Percentiles rank a stretch among this genome's conserved stretches.
phyloP scores from a whole-genome alignment of 2,888 invertebrate genomes.

The Plagiodera versicolora region DNA sequence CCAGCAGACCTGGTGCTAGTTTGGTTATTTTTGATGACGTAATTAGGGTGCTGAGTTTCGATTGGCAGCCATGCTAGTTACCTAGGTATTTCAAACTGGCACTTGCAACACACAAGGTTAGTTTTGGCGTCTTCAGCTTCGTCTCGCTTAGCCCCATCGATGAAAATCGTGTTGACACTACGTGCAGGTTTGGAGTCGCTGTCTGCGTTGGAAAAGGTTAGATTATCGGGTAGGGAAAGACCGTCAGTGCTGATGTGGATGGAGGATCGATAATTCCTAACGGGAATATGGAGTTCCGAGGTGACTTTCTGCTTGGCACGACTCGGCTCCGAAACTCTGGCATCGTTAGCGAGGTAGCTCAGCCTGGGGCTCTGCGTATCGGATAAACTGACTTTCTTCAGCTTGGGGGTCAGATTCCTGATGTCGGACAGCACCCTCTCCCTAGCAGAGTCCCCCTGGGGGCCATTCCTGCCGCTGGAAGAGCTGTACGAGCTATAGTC shows the following conservation, averaged over 20 bases:
- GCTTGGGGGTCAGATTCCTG: slow-evolving; percentile 33
- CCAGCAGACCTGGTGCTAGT: no score
- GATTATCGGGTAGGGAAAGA: slow-evolving; percentile 37
- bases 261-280: slow-evolving; percentile 22
- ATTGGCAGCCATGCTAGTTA: no score
- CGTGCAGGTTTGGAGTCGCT: slow-evolving; percentile 23
- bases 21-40: no score
- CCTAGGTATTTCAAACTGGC: slow-evolving; percentile 74
- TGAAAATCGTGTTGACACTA: slow-evolving; percentile 31
- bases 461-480: slow-evolving; percentile 34
- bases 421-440: slow-evolving; percentile 40
- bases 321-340: slow-evolving; percentile 29
- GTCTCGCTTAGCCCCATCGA: slow-evolving; percentile 27
- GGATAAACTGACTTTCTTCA: slow-evolving; percentile 35
- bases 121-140: slow-evolving; percentile 29
- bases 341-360: slow-evolving; percentile 33
- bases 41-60: background rate
- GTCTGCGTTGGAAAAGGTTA: slow-evolving; percentile 37
- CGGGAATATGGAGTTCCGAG: slow-evolving; percentile 34
- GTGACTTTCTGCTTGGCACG: slow-evolving; percentile 30
- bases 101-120: slow-evolving; percentile 70
- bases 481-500: slow-evolving; percentile 44
- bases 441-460: slow-evolving; percentile 30
- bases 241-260: slow-evolving; percentile 6
- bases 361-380: slow-evolving; percentile 36